These are phyloP conservation scores for Oenanthe oenanthe DNA, from an alignment of 2,113 vertebrate species.

Conservation along the genomic window DNA sequence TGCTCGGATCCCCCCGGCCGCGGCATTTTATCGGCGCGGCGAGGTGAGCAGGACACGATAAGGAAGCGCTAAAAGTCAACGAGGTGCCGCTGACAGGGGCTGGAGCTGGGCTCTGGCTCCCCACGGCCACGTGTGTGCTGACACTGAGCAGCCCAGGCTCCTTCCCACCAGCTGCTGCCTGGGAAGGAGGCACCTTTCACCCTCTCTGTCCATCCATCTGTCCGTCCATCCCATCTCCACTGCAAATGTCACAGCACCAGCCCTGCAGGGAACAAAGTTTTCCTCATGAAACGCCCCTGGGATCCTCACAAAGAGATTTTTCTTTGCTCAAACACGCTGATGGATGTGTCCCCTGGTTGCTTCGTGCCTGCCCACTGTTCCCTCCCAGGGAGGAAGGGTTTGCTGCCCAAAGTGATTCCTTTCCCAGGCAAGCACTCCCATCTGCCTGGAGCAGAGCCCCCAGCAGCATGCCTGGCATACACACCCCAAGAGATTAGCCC, in stretches of 20 bases:
- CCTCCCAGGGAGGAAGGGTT: neutral
- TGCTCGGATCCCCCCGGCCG: neutral
- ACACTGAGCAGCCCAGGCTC: constrained; percentile 4
- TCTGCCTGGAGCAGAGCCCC: neutral
- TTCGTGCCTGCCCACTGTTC: neutral
- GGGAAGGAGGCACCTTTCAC: neutral
- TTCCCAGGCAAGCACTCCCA: neutral
- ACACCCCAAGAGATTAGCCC: neutral
- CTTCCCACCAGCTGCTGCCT: constrained; percentile 4
- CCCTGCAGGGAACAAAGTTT: neutral
- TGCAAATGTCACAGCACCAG: neutral
- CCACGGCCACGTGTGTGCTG: neutral
- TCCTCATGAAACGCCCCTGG: fast-evolving
- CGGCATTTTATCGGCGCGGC: constrained; percentile 75
- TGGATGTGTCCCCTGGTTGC: neutral
- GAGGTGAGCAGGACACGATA: constrained; percentile 63
- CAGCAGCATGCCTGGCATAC: neutral
- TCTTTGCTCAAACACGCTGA: fast-evolving
- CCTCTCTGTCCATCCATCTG: neutral
- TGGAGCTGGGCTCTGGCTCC: constrained; percentile 25
- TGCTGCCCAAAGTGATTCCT: neutral
- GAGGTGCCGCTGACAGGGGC: constrained; percentile 67
- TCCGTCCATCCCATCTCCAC: neutral
- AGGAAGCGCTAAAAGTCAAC: constrained; percentile 73
- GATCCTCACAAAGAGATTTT: neutral